Percentiles rank a stretch among this genome's conserved stretches.
Evolutionary conservation across 1,140 invertebrate species (phyloP).

Genomic region (Parasteatoda tepidariorum): DNA sequence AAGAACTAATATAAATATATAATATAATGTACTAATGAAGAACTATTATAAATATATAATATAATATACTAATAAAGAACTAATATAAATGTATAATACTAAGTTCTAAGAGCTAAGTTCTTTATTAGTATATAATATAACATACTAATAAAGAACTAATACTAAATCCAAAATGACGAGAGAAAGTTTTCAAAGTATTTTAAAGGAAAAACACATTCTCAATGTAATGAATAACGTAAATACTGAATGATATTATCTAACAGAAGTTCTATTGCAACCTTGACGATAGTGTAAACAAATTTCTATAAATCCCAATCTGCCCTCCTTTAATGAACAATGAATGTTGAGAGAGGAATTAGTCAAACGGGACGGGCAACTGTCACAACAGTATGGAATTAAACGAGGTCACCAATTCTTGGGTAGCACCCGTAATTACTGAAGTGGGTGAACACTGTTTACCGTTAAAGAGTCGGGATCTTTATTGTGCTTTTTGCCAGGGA

Average conservation of each 20-base stretch:
- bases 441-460: conserved; percentile 40
- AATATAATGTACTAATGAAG: no score
- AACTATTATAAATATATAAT: no score
- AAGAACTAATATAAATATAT: no score
- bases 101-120: no score
- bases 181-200: no score
- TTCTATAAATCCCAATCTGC: background rate
- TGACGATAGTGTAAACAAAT: conserved; percentile 8
- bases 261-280: background rate
- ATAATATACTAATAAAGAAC: no score
- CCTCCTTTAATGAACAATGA: conserved; percentile 3
- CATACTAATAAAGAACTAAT: no score
- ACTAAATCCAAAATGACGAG: no score
- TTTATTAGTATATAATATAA: no score
- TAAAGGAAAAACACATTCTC: no score
- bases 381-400: conserved; percentile 53
- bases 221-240: no score
- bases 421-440: conserved; percentile 25
- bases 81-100: no score
- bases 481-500: conserved; percentile 39
- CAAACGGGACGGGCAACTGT: conserved; percentile 19
- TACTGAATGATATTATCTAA: background rate
- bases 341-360: conserved; percentile 26
- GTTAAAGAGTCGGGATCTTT: conserved; percentile 29
- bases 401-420: conserved; percentile 38